These are phyloP conservation scores for Drosophila eugracilis DNA, from an alignment of 1,140 invertebrate species.

Conservation along the genomic window DNA sequence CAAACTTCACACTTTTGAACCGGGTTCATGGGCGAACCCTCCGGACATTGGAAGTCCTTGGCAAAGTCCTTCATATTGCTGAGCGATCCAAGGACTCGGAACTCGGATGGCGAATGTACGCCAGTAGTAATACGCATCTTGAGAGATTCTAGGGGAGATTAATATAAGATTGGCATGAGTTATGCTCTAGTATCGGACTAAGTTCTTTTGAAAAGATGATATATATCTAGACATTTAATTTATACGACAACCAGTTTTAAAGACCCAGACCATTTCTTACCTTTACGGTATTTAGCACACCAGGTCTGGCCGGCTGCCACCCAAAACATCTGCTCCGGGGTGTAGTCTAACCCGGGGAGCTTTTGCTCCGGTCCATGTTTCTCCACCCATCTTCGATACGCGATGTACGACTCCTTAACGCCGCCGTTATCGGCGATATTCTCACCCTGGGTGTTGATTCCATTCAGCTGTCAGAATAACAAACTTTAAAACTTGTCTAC, in stretches of 20 bases:
- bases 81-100: conserved; percentile 94
- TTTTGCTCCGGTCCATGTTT: conserved; percentile 88
- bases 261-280: conserved; percentile 22
- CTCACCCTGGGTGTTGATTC: conserved; percentile 95
- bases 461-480: conserved; percentile 90
- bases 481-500: conserved; percentile 3
- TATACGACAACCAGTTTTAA: background rate
- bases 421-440: conserved; percentile 97
- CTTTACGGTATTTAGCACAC: conserved; percentile 86
- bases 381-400: conserved; percentile 90
- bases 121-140: conserved; percentile 91
- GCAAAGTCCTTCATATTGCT: conserved; percentile 96
- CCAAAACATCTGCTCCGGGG: conserved; percentile 91
- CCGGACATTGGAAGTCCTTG: conserved; percentile 93
- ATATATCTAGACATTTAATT: too few species aligned
- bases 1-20: conserved; percentile 93
- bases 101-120: conserved; percentile 91
- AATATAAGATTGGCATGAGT: background rate
- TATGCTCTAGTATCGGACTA: background rate
- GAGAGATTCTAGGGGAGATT: conserved; percentile 87
- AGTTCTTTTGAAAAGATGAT: too few species aligned
- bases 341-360: conserved; percentile 89
- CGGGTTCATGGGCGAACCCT: conserved; percentile 94
- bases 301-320: conserved; percentile 88
- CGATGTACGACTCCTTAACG: conserved; percentile 93